Conservation (phyloP, 2,888 invertebrate genomes). For the Candidula unifasciata region DNA sequence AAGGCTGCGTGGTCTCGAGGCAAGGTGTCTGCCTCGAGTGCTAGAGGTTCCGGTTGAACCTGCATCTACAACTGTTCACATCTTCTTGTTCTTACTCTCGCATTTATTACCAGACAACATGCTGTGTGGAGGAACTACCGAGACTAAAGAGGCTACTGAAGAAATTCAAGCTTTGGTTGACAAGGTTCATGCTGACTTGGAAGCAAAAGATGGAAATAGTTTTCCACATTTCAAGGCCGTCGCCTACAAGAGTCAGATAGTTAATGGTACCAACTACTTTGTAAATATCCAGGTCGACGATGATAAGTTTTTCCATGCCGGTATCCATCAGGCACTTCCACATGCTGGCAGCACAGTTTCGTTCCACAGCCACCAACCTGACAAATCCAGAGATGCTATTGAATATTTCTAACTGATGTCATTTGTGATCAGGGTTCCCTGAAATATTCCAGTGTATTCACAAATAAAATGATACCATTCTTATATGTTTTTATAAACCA, state of each 20-base stretch:
- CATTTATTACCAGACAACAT: background rate
- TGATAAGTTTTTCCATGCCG: conserved; percentile 74
- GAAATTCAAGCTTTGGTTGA: conserved; percentile 54
- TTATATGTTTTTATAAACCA: too few species aligned
- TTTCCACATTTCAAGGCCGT: conserved; percentile 65
- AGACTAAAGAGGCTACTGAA: conserved; percentile 51
- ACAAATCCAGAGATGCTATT: conserved; percentile 67
- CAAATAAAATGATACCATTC: background rate
- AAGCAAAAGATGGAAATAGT: conserved; percentile 61
- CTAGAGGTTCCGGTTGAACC: too few species aligned
- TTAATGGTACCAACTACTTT: conserved; percentile 78
- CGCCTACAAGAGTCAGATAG: conserved; percentile 75
- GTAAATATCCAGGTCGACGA: conserved; percentile 72
- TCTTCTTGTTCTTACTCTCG: too few species aligned
- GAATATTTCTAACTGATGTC: conserved; percentile 64
- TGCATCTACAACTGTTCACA: too few species aligned
- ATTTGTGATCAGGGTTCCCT: background rate
- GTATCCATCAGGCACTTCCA: conserved; percentile 75
- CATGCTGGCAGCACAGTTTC: conserved; percentile 57
- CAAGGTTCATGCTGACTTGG: conserved; percentile 59
- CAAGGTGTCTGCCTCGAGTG: too few species aligned
- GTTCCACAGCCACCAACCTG: conserved; percentile 66
- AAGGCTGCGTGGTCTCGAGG: too few species aligned
- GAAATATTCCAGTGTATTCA: background rate
- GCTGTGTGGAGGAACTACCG: conserved; percentile 56